A percentile compares a stretch with the other conserved stretches of the same genome.
Conservation (phyloP, 2,888 invertebrate species). For the Physocephala rufipes region DNA sequence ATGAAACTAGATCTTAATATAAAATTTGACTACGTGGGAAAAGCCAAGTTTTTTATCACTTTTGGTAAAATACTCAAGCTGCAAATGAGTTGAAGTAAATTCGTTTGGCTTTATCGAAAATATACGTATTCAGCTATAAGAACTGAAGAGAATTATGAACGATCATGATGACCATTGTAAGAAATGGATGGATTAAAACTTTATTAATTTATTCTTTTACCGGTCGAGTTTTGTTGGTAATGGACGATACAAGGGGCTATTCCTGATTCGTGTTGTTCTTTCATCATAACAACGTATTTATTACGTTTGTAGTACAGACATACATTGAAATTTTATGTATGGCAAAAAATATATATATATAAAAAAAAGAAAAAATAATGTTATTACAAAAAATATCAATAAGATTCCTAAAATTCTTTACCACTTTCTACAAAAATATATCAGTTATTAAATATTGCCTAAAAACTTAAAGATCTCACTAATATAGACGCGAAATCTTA, state of each 20-base stretch:
- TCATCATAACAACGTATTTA: slow-evolving; percentile 56
- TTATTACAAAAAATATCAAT: slow-evolving; percentile 40
- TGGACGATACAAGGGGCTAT: slow-evolving; percentile 65
- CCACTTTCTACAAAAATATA: slow-evolving; percentile 14
- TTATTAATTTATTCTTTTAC: slow-evolving; percentile 59
- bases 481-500: no score
- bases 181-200: slow-evolving; percentile 36
- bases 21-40: background rate
- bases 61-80: slow-evolving; percentile 2
- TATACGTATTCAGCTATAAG: slow-evolving; percentile 10
- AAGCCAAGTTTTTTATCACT: background rate
- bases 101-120: background rate
- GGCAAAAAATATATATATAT: slow-evolving; percentile 40
- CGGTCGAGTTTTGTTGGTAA: slow-evolving; percentile 67
- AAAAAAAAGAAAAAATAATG: slow-evolving; percentile 38
- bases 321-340: slow-evolving; percentile 24
- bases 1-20: no score
- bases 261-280: slow-evolving; percentile 56
- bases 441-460: no score
- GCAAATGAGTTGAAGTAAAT: slow-evolving; percentile 2
- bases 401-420: slow-evolving; percentile 28
- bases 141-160: background rate
- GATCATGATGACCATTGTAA: slow-evolving; percentile 20
- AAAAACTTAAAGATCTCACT: no score
- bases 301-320: slow-evolving; percentile 33